phyloP scores from a whole-genome alignment of 2,797 vertebrate genomes.

The Amniataba percoides region DNA sequence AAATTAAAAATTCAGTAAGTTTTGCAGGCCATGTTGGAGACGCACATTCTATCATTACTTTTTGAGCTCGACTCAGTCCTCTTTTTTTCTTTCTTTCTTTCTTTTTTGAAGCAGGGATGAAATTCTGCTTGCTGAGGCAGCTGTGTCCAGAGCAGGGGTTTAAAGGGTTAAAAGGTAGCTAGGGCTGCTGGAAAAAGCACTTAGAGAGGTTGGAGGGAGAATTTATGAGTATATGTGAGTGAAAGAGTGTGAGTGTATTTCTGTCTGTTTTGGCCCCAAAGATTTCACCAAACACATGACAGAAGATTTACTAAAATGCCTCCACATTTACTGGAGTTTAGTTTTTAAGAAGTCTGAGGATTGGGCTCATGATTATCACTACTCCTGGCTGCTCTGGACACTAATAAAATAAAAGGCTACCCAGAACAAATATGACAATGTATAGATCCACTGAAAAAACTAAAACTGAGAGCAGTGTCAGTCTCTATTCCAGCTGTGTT shows the following conservation, averaged over 20 bases:
- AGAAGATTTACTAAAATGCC: constrained; percentile 6
- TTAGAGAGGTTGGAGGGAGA: constrained; percentile 55
- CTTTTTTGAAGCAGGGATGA: constrained; percentile 58
- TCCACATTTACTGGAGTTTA: background rate
- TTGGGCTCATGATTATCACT: background rate
- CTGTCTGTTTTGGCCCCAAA: constrained; percentile 49
- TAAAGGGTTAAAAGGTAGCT: constrained; percentile 63
- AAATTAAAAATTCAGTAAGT: constrained; percentile 71
- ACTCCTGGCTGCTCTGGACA: constrained; percentile 16
- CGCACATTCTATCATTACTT: constrained; percentile 61
- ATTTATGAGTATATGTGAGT: constrained; percentile 30
- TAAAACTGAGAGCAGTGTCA: constrained; percentile 1
- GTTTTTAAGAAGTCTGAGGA: constrained; percentile 2
- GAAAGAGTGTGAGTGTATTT: constrained; percentile 18
- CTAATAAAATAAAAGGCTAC: constrained; percentile 13
- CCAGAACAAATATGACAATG: constrained; percentile 22
- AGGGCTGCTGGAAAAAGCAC: constrained; percentile 69
- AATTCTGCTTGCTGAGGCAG: constrained; percentile 66
- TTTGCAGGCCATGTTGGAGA: constrained; percentile 73
- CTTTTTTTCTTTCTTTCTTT: constrained; percentile 1
- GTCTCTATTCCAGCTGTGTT: constrained; percentile 5
- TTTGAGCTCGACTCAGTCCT: constrained; percentile 38
- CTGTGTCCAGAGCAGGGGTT: constrained; percentile 63
- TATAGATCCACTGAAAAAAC: constrained; percentile 11
- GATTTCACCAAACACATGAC: constrained; percentile 40